Conservation (phyloP, 2,113 vertebrate species). For the Sciurus niger region DNA sequence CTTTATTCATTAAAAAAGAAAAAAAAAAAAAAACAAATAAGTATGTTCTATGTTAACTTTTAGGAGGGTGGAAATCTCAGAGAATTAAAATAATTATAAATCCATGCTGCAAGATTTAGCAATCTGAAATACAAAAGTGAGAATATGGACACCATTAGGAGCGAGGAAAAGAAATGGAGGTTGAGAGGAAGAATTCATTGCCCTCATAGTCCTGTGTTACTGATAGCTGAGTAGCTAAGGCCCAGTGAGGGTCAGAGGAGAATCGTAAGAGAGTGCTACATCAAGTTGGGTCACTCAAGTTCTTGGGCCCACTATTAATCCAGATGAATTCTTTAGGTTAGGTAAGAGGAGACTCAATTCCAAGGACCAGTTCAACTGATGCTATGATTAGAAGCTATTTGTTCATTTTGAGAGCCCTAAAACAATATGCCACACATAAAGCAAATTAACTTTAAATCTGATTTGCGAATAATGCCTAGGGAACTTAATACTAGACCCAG, state of each 20-base stretch:
- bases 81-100: neutral
- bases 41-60: too few species aligned
- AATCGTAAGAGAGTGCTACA: neutral
- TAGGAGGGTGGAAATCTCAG: too few species aligned
- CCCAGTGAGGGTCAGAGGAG: neutral
- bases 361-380: too few species aligned
- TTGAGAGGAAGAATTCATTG: neutral
- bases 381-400: too few species aligned
- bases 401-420: too few species aligned
- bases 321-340: neutral
- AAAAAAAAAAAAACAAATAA: too few species aligned
- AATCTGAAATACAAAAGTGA: neutral
- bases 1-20: too few species aligned
- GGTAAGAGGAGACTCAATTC: neutral
- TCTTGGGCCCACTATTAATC: neutral
- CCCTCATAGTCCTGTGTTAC: too few species aligned
- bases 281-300: neutral
- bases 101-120: neutral
- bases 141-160: neutral
- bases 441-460: too few species aligned
- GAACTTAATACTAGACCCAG: too few species aligned
- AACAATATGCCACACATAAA: too few species aligned
- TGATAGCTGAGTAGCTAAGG: neutral
- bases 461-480: too few species aligned
- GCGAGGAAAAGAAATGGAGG: neutral